These are phyloP conservation scores for Coenobita brevimanus DNA, from an alignment of 1,140 invertebrate genomes.

Conservation along the genomic window DNA sequence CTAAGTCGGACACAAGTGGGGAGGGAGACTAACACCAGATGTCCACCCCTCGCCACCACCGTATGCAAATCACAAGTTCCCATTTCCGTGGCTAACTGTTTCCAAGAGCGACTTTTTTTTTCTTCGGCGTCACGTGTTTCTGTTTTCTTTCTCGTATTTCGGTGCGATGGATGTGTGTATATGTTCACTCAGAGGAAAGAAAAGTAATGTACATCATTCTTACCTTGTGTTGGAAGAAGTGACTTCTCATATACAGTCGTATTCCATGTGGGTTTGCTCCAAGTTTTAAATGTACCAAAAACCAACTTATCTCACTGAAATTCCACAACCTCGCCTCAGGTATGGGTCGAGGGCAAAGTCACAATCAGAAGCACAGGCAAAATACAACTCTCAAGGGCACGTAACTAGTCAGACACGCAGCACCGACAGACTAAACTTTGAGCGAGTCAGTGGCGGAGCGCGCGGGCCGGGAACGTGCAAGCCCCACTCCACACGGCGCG, in stretches of 20 bases:
- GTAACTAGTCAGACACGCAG: neutral
- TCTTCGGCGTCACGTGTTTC: neutral
- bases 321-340: neutral
- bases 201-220: neutral
- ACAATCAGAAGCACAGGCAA: constrained; percentile 7
- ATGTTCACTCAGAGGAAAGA: neutral
- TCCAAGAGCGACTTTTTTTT: too few species aligned
- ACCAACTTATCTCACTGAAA: neutral
- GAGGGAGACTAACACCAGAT: too few species aligned
- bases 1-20: too few species aligned
- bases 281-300: neutral
- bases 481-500: constrained; percentile 51
- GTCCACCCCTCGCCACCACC: too few species aligned
- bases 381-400: constrained; percentile 2
- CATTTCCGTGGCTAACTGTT: too few species aligned
- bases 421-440: constrained; percentile 16
- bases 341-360: constrained; percentile 16
- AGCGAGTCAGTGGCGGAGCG: constrained; percentile 21
- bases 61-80: too few species aligned
- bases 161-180: neutral
- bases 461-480: constrained; percentile 29
- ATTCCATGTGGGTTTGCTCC: constrained; percentile 32
- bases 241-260: constrained; percentile 15
- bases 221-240: constrained; percentile 15
- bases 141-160: neutral